Evolutionary conservation across 1,140 invertebrate species (phyloP).

Genomic region (Nixonia krombeini): DNA sequence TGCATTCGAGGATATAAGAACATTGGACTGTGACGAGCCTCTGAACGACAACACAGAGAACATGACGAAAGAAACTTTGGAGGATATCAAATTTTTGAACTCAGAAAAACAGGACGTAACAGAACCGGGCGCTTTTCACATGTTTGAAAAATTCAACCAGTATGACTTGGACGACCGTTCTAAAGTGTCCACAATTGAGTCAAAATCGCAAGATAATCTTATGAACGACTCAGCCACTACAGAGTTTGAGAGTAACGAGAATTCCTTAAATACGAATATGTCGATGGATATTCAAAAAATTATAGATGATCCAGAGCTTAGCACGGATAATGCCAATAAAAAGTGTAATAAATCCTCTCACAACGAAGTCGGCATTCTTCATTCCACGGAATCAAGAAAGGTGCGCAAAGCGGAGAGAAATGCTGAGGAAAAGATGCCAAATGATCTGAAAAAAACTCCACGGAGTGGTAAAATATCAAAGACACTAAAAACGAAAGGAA

Average conservation of each 20-base stretch:
- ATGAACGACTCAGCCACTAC: slow-evolving; percentile 10
- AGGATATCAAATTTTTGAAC: not conserved
- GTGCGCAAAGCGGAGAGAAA: not conserved
- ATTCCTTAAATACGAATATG: slow-evolving; percentile 48
- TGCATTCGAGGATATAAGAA: slow-evolving; percentile 2
- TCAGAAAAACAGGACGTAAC: not conserved
- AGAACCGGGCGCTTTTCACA: not conserved
- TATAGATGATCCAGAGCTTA: slow-evolving; percentile 52
- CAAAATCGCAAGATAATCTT: not conserved
- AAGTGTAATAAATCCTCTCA: slow-evolving; percentile 3
- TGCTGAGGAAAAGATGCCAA: slow-evolving; percentile 6
- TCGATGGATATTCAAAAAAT: slow-evolving; percentile 54
- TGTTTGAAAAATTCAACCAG: slow-evolving; percentile 3
- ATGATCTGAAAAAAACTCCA: slow-evolving; percentile 7
- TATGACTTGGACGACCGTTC: slow-evolving; percentile 13
- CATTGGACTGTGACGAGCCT: not conserved
- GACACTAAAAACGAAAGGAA: slow-evolving; percentile 32
- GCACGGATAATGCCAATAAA: slow-evolving; percentile 35
- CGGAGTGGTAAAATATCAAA: slow-evolving; percentile 11
- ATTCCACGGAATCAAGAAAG: not conserved
- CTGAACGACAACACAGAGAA: not conserved
- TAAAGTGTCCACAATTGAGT: not conserved
- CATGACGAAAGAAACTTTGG: not conserved
- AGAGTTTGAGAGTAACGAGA: slow-evolving; percentile 57
- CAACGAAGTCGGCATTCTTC: not conserved